Evolutionary conservation across 1,140 invertebrate genomes (phyloP).

Genomic region (Calycopis cecrops): DNA sequence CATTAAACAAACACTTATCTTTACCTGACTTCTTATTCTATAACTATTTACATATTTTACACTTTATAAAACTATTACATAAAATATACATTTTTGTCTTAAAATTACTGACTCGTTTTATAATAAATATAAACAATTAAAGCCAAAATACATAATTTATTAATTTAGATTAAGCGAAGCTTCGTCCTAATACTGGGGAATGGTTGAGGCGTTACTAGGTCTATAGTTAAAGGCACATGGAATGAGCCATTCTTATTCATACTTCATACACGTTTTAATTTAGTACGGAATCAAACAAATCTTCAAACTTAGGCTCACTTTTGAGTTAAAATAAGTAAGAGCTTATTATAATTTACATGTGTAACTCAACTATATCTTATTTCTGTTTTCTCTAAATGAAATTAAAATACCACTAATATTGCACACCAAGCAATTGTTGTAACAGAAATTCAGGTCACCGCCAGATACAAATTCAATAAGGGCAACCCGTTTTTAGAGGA

Average conservation of each 20-base stretch:
- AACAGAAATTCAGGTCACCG: too few relatives aligned
- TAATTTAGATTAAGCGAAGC: constrained; percentile 28
- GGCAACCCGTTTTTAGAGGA: too few relatives aligned
- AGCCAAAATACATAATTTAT: constrained; percentile 50
- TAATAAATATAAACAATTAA: constrained; percentile 67
- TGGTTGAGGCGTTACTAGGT: constrained; percentile 45
- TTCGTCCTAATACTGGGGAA: constrained; percentile 47
- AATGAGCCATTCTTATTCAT: not conserved
- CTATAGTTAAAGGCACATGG: not conserved
- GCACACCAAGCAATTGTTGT: too few relatives aligned
- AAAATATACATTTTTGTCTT: constrained; percentile 61
- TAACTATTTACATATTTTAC: constrained; percentile 47
- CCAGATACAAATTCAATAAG: too few relatives aligned
- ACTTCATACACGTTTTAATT: too few relatives aligned
- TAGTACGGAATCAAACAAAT: too few relatives aligned
- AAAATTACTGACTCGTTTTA: constrained; percentile 69
- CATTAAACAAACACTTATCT: constrained; percentile 11
- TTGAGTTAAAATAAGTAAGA: too few relatives aligned
- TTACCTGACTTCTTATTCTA: constrained; percentile 23
- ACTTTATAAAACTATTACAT: constrained; percentile 37
- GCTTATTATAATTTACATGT: too few relatives aligned
- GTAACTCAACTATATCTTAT: too few relatives aligned
- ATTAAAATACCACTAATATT: too few relatives aligned
- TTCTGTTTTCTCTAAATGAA: too few relatives aligned
- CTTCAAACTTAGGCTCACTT: too few relatives aligned